These are phyloP conservation scores for Lamellibrachia satsuma DNA, from an alignment of 2,888 invertebrate genomes.

Conservation along the genomic window DNA sequence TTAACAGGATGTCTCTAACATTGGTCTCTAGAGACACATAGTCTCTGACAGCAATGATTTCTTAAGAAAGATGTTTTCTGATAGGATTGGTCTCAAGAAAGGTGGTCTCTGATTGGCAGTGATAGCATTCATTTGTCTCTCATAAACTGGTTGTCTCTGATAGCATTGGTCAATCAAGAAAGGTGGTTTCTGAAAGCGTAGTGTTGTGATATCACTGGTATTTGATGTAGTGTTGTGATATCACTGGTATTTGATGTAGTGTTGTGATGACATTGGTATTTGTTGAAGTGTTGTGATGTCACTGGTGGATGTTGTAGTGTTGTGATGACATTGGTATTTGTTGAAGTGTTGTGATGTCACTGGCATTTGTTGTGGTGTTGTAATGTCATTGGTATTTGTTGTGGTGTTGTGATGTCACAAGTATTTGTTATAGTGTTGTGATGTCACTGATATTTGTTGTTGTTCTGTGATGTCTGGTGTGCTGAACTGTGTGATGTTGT, in stretches of 20 bases:
- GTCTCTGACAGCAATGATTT: no score
- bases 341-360: background rate
- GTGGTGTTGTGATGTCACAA: background rate
- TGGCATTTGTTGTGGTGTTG: background rate
- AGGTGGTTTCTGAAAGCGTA: background rate
- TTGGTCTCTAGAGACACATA: no score
- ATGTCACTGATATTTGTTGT: background rate
- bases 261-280: background rate
- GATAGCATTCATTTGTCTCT: no score
- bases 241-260: background rate
- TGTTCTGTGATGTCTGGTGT: background rate
- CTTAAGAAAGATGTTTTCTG: no score
- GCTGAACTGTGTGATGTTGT: background rate
- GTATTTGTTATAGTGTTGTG: background rate
- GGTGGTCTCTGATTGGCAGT: no score
- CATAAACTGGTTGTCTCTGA: no score
- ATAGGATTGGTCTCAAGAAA: no score
- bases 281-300: background rate
- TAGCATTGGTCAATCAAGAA: no score
- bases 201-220: background rate
- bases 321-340: background rate
- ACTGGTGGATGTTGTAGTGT: background rate
- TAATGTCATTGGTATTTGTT: background rate
- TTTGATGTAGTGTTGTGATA: background rate
- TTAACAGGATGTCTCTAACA: no score